phyloP scores from a whole-genome alignment of 2,888 invertebrate species.

The Rotaria macrura region DNA sequence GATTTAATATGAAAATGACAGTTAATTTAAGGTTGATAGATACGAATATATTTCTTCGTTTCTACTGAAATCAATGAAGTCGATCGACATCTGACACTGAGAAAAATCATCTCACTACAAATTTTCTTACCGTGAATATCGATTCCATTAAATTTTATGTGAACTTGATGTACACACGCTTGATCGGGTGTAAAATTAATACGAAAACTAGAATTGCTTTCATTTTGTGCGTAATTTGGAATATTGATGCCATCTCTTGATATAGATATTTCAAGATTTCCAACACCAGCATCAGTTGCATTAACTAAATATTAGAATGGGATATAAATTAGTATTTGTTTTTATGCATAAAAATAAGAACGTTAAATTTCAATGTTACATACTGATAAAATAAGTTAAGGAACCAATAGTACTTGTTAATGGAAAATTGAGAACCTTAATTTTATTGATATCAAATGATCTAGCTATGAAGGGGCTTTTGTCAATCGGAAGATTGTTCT shows the following conservation, averaged over 20 bases:
- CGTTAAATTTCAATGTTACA: slow-evolving; percentile 49
- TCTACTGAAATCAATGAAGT: too few relatives aligned
- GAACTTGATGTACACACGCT: slow-evolving; percentile 76
- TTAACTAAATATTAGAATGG: background rate
- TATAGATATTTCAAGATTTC: slow-evolving; percentile 53
- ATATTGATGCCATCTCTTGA: slow-evolving; percentile 58
- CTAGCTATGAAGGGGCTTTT: slow-evolving; percentile 20
- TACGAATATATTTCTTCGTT: too few relatives aligned
- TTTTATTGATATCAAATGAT: slow-evolving; percentile 14
- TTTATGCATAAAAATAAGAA: too few relatives aligned
- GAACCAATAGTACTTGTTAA: slow-evolving; percentile 50
- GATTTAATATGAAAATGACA: too few relatives aligned
- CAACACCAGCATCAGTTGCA: slow-evolving; percentile 38
- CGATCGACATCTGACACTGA: too few relatives aligned
- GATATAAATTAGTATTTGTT: background rate
- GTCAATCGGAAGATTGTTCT: slow-evolving; percentile 37
- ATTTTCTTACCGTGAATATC: slow-evolving; percentile 44
- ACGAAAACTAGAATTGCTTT: slow-evolving; percentile 62
- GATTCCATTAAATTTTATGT: slow-evolving; percentile 60
- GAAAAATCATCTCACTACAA: too few relatives aligned
- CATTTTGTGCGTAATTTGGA: slow-evolving; percentile 53
- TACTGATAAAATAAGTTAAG: slow-evolving; percentile 56
- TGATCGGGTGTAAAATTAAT: slow-evolving; percentile 80
- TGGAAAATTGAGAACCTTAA: slow-evolving; percentile 34
- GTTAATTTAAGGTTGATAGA: too few relatives aligned